Conservation (phyloP, 2,888 invertebrate species). For the Polymixis flavicincta region DNA sequence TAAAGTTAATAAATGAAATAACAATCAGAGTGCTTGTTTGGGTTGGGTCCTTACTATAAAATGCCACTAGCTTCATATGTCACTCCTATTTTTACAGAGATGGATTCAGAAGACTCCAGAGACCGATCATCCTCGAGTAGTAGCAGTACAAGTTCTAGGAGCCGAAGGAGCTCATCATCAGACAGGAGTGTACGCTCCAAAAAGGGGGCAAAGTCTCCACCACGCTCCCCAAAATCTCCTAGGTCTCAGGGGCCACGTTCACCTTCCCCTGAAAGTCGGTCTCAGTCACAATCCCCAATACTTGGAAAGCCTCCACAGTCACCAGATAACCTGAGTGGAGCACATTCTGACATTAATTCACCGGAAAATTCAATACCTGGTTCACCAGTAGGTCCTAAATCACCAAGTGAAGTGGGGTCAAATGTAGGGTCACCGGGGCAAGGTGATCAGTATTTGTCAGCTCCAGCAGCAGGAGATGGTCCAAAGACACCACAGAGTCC, state of each 20-base stretch:
- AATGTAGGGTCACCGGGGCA: constrained; percentile 79
- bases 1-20: constrained; percentile 70
- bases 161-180: constrained; percentile 85
- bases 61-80: constrained; percentile 65
- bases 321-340: constrained; percentile 85
- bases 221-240: constrained; percentile 69
- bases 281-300: constrained; percentile 75
- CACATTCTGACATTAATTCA: constrained; percentile 87
- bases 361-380: constrained; percentile 85
- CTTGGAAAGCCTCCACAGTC: constrained; percentile 74
- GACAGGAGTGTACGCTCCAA: constrained; percentile 82
- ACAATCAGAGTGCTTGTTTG: constrained; percentile 74
- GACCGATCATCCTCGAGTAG: constrained; percentile 89
- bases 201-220: constrained; percentile 82
- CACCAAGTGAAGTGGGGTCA: constrained; percentile 82
- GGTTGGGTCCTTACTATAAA: constrained; percentile 65
- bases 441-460: constrained; percentile 76
- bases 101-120: constrained; percentile 92
- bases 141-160: constrained; percentile 87
- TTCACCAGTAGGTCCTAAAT: constrained; percentile 83
- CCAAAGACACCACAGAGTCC: constrained; percentile 85
- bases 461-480: constrained; percentile 77
- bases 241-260: constrained; percentile 77
- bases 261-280: constrained; percentile 78
- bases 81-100: constrained; percentile 82